Conservation (phyloP, 2,113 vertebrate genomes). For the Strix aluco region DNA sequence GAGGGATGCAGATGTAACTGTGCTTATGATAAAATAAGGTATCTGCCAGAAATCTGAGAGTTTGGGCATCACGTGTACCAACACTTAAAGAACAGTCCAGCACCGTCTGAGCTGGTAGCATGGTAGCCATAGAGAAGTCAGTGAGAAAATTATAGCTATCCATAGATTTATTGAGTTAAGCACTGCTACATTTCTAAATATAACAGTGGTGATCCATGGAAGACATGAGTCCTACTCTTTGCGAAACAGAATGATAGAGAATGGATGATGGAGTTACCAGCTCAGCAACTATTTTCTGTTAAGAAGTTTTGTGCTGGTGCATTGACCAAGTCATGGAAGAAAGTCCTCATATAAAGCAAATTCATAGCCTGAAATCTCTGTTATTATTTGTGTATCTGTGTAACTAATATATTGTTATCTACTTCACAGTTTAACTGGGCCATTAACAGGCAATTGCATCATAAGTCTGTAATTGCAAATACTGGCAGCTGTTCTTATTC, state of each 20-base stretch:
- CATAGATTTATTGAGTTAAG: not conserved
- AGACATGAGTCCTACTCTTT: not conserved
- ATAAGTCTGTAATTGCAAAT: not conserved
- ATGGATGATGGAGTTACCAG: not conserved
- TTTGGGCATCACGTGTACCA: not conserved
- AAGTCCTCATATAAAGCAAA: not conserved
- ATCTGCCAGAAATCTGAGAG: not conserved
- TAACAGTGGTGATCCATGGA: not conserved
- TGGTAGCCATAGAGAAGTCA: not conserved
- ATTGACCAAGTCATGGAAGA: not conserved
- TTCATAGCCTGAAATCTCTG: not conserved
- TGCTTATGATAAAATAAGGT: not conserved
- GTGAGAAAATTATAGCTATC: not conserved
- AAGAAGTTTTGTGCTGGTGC: not conserved
- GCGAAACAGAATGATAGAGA: not conserved
- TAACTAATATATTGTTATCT: not conserved
- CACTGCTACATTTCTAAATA: not conserved
- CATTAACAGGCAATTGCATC: not conserved
- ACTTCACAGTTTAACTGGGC: not conserved
- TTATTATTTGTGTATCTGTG: not conserved
- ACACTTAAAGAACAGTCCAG: not conserved
- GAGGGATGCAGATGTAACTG: not conserved
- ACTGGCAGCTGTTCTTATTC: not conserved
- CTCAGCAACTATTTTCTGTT: not conserved
- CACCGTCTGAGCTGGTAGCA: not conserved